These are phyloP conservation scores for Bombus pyrosoma DNA, from an alignment of 1,140 invertebrate genomes.

Conservation along the genomic window DNA sequence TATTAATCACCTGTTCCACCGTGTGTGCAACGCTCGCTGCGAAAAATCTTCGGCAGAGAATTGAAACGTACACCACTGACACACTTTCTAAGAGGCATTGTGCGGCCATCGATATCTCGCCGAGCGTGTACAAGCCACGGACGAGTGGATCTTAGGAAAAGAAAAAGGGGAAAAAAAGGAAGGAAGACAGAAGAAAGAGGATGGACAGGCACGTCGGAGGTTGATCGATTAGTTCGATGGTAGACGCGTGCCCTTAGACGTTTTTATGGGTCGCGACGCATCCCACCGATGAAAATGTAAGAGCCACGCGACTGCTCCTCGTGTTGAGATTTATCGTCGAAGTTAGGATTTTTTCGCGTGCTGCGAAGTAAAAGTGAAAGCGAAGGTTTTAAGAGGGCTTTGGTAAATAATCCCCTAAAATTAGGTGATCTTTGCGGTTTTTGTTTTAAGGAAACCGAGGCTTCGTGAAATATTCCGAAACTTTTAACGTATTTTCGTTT, in stretches of 20 bases:
- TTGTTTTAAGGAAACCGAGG: no score
- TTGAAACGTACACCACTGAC: slow-evolving; percentile 62
- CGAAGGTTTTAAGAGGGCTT: no score
- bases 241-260: neutral
- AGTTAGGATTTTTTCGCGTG: neutral
- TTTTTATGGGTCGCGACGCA: neutral
- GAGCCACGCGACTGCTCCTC: neutral
- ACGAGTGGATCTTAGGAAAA: neutral
- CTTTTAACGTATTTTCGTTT: no score
- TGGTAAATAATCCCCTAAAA: no score
- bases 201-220: neutral
- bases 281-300: no score
- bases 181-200: no score
- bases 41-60: slow-evolving; percentile 55
- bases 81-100: slow-evolving; percentile 54
- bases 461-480: no score
- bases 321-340: neutral
- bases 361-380: no score
- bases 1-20: slow-evolving; percentile 58
- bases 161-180: neutral
- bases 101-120: slow-evolving; percentile 19
- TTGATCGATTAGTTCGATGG: slow-evolving; percentile 4
- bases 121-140: neutral
- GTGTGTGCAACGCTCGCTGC: slow-evolving; percentile 42
- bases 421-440: rapidly evolving